Evolutionary conservation across 2,888 invertebrate species (phyloP), one percentile per base, ranked within the genome.

Genomic region (Pterobdella sp.): DNA sequence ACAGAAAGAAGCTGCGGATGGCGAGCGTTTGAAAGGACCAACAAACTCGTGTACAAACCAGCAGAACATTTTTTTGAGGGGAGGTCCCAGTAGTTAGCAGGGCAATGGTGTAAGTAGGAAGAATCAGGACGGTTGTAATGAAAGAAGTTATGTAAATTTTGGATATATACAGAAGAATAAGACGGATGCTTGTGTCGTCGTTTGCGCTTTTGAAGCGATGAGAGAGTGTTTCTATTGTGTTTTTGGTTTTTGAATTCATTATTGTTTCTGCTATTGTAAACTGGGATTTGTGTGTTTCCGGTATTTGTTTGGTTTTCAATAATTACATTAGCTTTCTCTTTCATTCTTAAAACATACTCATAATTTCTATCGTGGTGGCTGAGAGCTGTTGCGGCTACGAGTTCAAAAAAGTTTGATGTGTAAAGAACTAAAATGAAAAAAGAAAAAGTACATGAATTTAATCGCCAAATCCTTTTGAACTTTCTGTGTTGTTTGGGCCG

Each of bases 11-110:
- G 60, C n/a, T 56, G 18, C 4, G 60, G 60, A 22, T 56, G 60
- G 18, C 60, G 4, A 26, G 60, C 60, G n/a, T 7, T 56, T 7
- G 60, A 56, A 22, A 56, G 60, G 7, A 3, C n/a, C n/a, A 56
- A 26, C 4, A 56, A 26, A 26, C 60, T 56, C n/a, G 14, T 56
- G 60, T 56, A 56, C n/a, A 74, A 69, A n/a, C 63, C 68, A 52
- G 73, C 72, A 0, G 74, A 74, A 29, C 74, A 74, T 32, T 37
- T 65, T 31, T 68, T 74, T 32, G 74, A 74, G 0, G 74, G 74
- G 22, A 52, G 69, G 29, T 69, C 72, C 74, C 74, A 74, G 72
- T 72, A 72, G 32, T 64, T 68, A 37, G 34, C 26, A 2, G 74
- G 74, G 65, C 74, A 74, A 29, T 72, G 63, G 34, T 60, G 36